phyloP scores from a whole-genome alignment of 2,888 invertebrate species.

The Pristionchus mayeri region DNA sequence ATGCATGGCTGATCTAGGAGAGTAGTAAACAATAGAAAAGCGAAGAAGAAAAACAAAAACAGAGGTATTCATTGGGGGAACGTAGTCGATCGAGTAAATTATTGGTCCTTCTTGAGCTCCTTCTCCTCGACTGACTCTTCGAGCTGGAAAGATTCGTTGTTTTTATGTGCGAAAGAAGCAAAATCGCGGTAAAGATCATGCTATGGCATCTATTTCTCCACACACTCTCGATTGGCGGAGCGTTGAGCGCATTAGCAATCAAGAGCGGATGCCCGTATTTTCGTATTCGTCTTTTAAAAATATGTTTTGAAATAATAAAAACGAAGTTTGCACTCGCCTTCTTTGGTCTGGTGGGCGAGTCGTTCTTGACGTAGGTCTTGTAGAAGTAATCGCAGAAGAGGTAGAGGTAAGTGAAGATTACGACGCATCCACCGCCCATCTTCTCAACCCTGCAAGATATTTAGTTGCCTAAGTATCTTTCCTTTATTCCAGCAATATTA shows the following conservation, averaged over 20 bases:
- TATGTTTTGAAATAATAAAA: no score
- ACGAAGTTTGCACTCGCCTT: background rate
- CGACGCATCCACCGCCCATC: slow-evolving; percentile 34
- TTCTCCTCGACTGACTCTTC: background rate
- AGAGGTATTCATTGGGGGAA: background rate
- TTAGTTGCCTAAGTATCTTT: no score
- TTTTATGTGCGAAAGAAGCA: no score
- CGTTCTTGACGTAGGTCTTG: slow-evolving; percentile 85
- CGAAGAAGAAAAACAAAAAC: slow-evolving; percentile 33
- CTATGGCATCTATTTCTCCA: no score
- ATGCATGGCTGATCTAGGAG: background rate
- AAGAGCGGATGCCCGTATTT: no score
- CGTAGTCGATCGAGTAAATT: no score
- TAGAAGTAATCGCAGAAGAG: slow-evolving; percentile 94
- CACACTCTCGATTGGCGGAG: no score
- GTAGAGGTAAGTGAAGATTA: slow-evolving; percentile 85
- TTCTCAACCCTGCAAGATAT: slow-evolving; percentile 46
- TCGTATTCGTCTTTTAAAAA: no score
- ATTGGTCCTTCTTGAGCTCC: slow-evolving; percentile 33
- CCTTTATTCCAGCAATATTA: no score
- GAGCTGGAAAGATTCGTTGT: background rate
- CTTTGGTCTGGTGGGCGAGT: slow-evolving; percentile 46
- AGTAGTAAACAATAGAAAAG: background rate
- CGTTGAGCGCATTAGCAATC: no score
- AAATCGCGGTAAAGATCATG: no score